These are phyloP conservation scores for Aphaenogaster ashmeadi DNA, from an alignment of 1,140 invertebrate genomes.

Conservation along the genomic window DNA sequence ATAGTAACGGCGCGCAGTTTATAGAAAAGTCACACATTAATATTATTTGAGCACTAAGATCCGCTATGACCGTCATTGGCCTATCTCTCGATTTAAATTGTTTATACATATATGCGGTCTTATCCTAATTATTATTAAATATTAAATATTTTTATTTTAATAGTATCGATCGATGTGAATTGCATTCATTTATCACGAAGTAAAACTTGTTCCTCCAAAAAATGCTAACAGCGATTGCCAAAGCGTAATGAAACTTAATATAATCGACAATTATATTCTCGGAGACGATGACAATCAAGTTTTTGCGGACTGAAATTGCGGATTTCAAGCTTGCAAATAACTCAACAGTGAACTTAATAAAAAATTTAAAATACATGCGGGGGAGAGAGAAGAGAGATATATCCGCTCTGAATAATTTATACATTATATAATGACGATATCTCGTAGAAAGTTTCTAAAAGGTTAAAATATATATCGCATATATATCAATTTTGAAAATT, in stretches of 20 bases:
- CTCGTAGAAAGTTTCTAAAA: not conserved
- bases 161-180: not conserved
- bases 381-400: not conserved
- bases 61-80: too few relatives aligned
- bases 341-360: not conserved
- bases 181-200: not conserved
- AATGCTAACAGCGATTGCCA: not conserved
- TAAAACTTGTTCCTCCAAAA: not conserved
- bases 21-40: too few relatives aligned
- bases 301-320: not conserved
- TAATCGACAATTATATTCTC: conserved; percentile 9
- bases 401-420: conserved; percentile 56
- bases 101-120: too few relatives aligned
- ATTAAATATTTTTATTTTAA: conserved; percentile 30
- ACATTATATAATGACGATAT: conserved; percentile 1
- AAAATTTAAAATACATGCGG: conserved; percentile 23
- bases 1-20: too few relatives aligned
- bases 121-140: too few relatives aligned
- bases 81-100: too few relatives aligned
- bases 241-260: not conserved
- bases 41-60: too few relatives aligned
- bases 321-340: conserved; percentile 22
- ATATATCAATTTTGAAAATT: not conserved
- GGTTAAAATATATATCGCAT: not conserved
- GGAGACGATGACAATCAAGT: not conserved